Base-by-base conservation (phyloP, 2,888 invertebrate species). In the Carpatolechia fugitivella region DNA sequence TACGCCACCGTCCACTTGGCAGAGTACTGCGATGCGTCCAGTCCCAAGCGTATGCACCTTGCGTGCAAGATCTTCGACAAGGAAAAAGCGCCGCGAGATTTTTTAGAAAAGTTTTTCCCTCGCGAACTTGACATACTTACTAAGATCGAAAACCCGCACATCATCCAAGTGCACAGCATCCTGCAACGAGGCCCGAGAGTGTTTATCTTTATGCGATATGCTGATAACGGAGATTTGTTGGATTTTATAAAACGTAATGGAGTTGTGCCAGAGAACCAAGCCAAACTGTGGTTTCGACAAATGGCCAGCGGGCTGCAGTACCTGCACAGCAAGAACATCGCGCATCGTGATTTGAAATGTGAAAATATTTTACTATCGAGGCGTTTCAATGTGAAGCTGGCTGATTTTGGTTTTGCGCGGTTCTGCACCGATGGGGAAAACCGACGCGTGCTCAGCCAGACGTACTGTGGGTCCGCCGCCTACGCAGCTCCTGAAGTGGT, bases 401-500 rank as follows among this genome's bases (percentile, higher is more conserved):
- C 97, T 1, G 98, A 98, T 86, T 98, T 98, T 79, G 98, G 98
- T 29, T 98, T 98, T 80, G 96, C 98, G 1, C 92, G 97, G 62
- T 95, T 94, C 73, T 96, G 96, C 77, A 91, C 93, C 0, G 94
- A 95, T 68, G 90, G 92, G 1, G 92, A 92, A 50, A 96, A 96
- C 50, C 92, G 94, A 54, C 91, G 95, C 35, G 93, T 96, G 4
- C 91, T 97, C 55, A 98, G 98, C 70, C 93, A 95, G 76, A 98
- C 98, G 0, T 98, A 96, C 74, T 98, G 98, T 77, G 98, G 98
- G n/a, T 98, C 98, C 3, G 97, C 98, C 1, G 98, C 98, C 0
- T 99, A 99, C 80, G 98, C 98, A 0, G 97, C 98, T 0, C 98
- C 98, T 0, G 98, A 99, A 86, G 96, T 98, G 13, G 95, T 98